Percentiles rank a stretch among this genome's conserved stretches.
Evolutionary conservation across 2,113 vertebrate genomes (phyloP).

Genomic region (Hypomesus transpacificus): DNA sequence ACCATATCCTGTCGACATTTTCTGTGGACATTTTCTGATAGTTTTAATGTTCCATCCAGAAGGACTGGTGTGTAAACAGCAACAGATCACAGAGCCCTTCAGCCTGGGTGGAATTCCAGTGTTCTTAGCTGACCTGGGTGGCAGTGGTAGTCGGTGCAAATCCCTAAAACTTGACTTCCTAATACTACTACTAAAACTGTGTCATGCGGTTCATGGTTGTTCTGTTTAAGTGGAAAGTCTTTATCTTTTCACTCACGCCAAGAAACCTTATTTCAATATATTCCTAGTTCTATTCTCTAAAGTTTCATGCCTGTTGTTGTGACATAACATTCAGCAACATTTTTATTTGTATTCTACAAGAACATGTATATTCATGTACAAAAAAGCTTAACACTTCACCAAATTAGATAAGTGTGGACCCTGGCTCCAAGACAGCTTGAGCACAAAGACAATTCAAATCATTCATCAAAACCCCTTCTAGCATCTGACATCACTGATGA

Average conservation of each 20-base stretch:
- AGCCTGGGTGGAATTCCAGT: not conserved
- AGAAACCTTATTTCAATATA: no score
- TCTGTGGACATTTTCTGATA: not conserved
- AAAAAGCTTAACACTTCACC: no score
- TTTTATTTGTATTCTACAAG: no score
- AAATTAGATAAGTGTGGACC: no score
- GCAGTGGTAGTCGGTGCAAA: not conserved
- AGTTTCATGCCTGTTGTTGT: no score
- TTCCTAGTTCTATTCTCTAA: no score
- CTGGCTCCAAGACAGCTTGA: no score
- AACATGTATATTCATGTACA: no score
- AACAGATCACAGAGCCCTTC: not conserved
- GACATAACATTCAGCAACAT: no score
- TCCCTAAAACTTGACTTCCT: not conserved
- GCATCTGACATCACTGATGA: slow-evolving; percentile 3
- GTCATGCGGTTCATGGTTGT: not conserved
- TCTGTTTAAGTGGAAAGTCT: not conserved
- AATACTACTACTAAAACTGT: not conserved
- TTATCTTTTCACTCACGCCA: no score
- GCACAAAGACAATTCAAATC: slow-evolving; percentile 31
- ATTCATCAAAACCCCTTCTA: slow-evolving; percentile 46
- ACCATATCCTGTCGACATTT: no score
- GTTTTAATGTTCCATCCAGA: no score
- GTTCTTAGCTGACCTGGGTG: not conserved
- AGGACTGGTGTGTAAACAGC: not conserved